Conservation (phyloP, 1,140 invertebrate genomes). For the Procambarus clarkii region DNA sequence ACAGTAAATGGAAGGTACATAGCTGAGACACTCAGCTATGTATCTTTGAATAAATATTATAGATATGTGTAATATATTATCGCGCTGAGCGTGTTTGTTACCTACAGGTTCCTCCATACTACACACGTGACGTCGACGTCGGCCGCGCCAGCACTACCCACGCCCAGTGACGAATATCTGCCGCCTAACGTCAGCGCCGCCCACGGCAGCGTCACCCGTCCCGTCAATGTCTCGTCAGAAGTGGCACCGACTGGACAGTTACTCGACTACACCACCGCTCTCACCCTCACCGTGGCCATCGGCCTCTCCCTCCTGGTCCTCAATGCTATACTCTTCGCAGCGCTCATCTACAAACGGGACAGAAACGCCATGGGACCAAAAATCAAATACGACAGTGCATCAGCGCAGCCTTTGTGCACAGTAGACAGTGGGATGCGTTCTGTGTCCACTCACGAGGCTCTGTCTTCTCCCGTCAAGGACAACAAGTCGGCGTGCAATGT, state of each 20-base stretch:
- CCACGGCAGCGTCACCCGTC: conserved; percentile 50
- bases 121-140: conserved; percentile 72
- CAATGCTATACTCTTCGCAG: conserved; percentile 95
- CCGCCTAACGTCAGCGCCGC: conserved; percentile 71
- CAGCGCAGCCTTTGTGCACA: conserved; percentile 70
- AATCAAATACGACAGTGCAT: conserved; percentile 71
- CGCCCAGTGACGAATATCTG: conserved; percentile 66
- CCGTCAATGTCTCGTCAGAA: conserved; percentile 48
- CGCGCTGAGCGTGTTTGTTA: background rate
- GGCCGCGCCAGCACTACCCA: conserved; percentile 74
- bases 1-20: background rate
- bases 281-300: conserved; percentile 93
- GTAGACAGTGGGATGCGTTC: conserved; percentile 70
- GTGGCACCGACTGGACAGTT: conserved; percentile 31
- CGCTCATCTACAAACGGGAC: conserved; percentile 91
- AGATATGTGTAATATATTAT: too few relatives aligned
- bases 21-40: too few relatives aligned
- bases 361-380: conserved; percentile 72
- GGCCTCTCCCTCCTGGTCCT: conserved; percentile 92
- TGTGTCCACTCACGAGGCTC: conserved; percentile 64
- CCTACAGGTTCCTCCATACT: conserved; percentile 60
- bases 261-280: conserved; percentile 85
- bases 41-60: too few relatives aligned
- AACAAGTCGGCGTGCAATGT: conserved; percentile 62
- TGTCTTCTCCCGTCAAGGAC: conserved; percentile 69